phyloP scores from a whole-genome alignment of 2,888 invertebrate species.

The Zygogramma bicolorata region DNA sequence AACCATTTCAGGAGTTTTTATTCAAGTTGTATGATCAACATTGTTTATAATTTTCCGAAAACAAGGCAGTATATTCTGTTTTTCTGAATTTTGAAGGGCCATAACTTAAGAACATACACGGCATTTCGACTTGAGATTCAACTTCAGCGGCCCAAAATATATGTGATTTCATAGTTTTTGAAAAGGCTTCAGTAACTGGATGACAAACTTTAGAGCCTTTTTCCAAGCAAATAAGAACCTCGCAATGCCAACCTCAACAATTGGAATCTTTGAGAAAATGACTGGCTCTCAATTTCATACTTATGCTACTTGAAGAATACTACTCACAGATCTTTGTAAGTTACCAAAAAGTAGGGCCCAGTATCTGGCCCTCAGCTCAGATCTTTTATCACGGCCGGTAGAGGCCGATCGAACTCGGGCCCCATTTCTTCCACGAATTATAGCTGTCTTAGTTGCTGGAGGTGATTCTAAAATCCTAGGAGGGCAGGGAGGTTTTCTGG shows the following conservation, averaged over 20 bases:
- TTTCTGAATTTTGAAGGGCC: no score
- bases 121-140: no score
- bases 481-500: conserved; percentile 75
- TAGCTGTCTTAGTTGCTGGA: conserved; percentile 26
- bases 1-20: no score
- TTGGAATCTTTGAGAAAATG: neutral
- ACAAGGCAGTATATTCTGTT: no score
- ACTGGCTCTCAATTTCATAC: neutral
- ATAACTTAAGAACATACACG: no score
- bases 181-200: no score
- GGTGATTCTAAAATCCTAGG: conserved; percentile 63
- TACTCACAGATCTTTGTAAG: conserved; percentile 84
- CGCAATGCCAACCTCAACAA: neutral
- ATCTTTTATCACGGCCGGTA: conserved; percentile 87
- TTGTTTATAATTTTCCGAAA: no score
- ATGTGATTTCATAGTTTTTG: no score
- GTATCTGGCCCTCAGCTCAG: conserved; percentile 90
- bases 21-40: no score
- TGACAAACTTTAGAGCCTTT: no score
- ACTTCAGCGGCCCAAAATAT: no score
- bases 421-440: conserved; percentile 62
- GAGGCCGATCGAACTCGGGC: conserved; percentile 85
- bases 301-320: neutral
- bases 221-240: neutral
- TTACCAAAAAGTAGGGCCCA: conserved; percentile 97